Conservation (phyloP, 2,113 vertebrate genomes). For the Dromas ardeola region DNA sequence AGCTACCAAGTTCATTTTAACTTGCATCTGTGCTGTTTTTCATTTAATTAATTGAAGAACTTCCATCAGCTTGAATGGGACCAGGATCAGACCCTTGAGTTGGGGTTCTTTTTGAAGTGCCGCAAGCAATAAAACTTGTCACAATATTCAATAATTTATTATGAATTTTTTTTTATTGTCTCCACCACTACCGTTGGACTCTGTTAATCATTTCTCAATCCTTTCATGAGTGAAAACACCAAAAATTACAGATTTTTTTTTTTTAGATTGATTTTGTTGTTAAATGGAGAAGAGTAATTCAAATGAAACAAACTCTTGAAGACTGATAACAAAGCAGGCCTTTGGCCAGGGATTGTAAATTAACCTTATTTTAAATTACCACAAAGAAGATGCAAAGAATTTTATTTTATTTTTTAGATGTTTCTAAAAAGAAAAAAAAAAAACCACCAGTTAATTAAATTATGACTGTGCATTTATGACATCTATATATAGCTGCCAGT, state of each 20-base stretch:
- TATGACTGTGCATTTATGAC: constrained; percentile 60
- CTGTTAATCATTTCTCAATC: constrained; percentile 30
- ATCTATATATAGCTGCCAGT: constrained; percentile 69
- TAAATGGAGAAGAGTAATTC: neutral
- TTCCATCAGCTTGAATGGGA: constrained; percentile 2
- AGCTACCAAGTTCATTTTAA: neutral
- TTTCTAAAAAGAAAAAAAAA: constrained; percentile 49
- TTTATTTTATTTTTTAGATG: constrained; percentile 45
- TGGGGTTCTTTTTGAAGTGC: neutral
- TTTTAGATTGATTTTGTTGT: neutral
- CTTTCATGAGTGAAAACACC: constrained; percentile 39
- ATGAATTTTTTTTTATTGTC: neutral
- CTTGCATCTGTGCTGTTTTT: neutral
- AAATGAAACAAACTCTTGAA: neutral
- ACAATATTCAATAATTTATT: neutral
- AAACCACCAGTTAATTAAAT: constrained; percentile 48
- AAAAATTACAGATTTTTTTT: constrained; percentile 5
- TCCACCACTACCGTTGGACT: neutral
- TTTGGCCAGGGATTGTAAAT: neutral
- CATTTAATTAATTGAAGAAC: constrained; percentile 13
- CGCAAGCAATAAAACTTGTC: constrained; percentile 5
- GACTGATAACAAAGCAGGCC: neutral
- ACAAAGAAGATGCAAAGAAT: neutral
- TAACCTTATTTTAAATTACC: constrained; percentile 12
- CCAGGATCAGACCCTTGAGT: neutral